Percentiles rank a stretch among this genome's conserved stretches.
These are phyloP conservation scores for Tachyglossus aculeatus DNA, from an alignment of 2,797 vertebrate species.

Conservation along the genomic window DNA sequence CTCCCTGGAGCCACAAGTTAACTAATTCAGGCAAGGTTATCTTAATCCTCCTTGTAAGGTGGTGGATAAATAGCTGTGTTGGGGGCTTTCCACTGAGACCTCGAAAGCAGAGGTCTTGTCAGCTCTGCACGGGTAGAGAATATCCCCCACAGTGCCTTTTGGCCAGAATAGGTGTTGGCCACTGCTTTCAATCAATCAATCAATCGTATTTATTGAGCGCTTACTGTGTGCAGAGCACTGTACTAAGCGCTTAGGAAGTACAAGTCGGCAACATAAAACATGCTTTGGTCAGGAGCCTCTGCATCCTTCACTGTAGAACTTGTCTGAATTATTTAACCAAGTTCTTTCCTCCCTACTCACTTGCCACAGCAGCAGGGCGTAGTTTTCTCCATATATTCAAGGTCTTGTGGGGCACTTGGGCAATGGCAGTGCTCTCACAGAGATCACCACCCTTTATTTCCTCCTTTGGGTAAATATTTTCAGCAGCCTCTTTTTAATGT, in stretches of 20 bases:
- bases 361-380: no score
- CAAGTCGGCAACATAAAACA: no score
- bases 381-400: not conserved
- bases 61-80: not conserved
- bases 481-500: no score
- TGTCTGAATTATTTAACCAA: no score
- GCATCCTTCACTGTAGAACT: no score
- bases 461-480: not conserved
- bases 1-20: not conserved
- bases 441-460: not conserved
- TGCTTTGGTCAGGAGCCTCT: no score
- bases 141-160: not conserved
- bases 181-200: not conserved
- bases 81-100: conserved; percentile 1
- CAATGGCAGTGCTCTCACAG: not conserved
- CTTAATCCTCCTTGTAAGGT: not conserved
- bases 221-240: no score
- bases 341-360: not conserved
- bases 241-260: no score
- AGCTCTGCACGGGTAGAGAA: not conserved
- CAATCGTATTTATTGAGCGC: no score
- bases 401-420: not conserved
- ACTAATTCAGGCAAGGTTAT: not conserved
- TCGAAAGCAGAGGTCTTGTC: not conserved
- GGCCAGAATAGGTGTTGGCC: not conserved